Evolutionary conservation across 2,888 invertebrate genomes (phyloP), one percentile per base, ranked within the genome.

Genomic region (Parasteatoda lunata): DNA sequence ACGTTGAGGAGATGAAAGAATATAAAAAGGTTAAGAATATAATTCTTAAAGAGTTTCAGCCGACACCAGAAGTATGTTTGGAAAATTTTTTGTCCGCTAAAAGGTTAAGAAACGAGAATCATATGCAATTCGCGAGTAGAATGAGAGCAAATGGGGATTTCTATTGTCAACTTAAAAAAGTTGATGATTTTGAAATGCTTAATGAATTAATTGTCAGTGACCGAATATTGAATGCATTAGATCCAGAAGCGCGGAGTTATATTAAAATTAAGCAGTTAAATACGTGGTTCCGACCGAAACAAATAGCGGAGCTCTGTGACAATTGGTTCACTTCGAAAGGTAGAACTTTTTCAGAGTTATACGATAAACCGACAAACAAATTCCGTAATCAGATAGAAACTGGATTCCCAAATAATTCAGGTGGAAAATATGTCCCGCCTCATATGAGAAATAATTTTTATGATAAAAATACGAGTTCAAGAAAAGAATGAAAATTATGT

Each of bases 301-400:
- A 72, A 13, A n/a, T 79, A 3, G 65, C 48, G 48, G 4, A 48
- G 13, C 49, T 70, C 30, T 79, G 71, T 5, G 79, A 71, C 49
- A 72, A 59, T 79, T 78, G 68, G 45, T 45, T 78, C 4, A 68
- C 69, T 13, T 70, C 78, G 3, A 69, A 13, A 69, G 69, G 71
- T 64, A 79, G 54, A 54, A 54, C 54, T 8, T 54, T 54, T 11
- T 54, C 54, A 11, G 54, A 54, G 13, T 8, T 11, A 13, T 54
- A 54, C 13, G 54, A 54, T 54, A 54, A 54, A 54, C 3, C 5
- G 54, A 54, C 54, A 54, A 54, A 54, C 30, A 30, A 30, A 30
- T 30, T 30, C 30, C 30, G 30, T 30, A 30, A 30, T 30, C 30
- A 30, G 30, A 30, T 30, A 30, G 30, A 30, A 30, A 30, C 30